phyloP scores from a whole-genome alignment of 2,888 invertebrate species.

The Agrochola macilenta region DNA sequence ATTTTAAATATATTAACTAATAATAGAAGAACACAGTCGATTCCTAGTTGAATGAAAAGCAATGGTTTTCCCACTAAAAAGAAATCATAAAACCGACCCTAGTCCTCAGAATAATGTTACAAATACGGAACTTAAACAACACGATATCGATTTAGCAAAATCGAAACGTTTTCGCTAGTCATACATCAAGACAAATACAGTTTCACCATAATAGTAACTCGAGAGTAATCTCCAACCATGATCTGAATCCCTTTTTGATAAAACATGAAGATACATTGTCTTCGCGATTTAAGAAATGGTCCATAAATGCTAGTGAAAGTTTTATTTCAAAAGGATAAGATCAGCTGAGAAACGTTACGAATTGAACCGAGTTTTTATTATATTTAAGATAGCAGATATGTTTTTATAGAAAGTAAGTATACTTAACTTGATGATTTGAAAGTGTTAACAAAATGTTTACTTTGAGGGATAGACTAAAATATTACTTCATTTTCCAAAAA shows the following conservation, averaged over 20 bases:
- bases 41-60: not conserved
- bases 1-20: not conserved
- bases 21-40: not conserved
- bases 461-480: not conserved
- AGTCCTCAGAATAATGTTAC: not conserved
- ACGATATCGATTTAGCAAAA: conserved; percentile 36
- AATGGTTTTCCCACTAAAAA: not conserved
- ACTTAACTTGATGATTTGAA: not conserved
- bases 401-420: conserved; percentile 26
- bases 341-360: conserved; percentile 41
- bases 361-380: conserved; percentile 53
- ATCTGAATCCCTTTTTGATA: conserved; percentile 60
- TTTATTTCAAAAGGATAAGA: conserved; percentile 55
- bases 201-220: conserved; percentile 43
- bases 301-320: conserved; percentile 60
- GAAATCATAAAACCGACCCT: not conserved
- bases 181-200: conserved; percentile 36
- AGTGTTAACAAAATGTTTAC: conserved; percentile 9
- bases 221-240: conserved; percentile 47
- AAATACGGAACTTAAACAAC: conserved; percentile 21
- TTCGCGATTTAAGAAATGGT: conserved; percentile 57
- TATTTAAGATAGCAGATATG: conserved; percentile 35
- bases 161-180: conserved; percentile 28
- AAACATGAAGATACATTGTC: conserved; percentile 54
- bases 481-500: not conserved